Conservation (phyloP, 53 echinoderm and acorn worm species). For the Zoroaster sp. region DNA sequence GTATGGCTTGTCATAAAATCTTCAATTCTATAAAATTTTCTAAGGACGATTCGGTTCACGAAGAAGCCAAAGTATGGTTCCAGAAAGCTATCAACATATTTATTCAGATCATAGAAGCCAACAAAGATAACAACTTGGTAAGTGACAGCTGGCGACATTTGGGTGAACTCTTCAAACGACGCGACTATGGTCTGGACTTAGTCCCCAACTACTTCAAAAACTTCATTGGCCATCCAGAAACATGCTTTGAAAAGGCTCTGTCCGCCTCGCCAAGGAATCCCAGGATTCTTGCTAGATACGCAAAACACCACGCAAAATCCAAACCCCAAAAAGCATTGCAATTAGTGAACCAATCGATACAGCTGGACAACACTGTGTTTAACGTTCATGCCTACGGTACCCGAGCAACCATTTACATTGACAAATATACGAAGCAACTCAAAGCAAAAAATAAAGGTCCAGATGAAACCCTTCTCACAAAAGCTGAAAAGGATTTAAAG, state of each 20-base stretch:
- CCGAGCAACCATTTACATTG: neutral
- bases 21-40: neutral
- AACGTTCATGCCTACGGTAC: neutral
- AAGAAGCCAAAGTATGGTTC: neutral
- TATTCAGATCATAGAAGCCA: neutral
- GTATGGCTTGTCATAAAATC: slow-evolving; percentile 3
- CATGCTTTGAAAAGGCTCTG: neutral
- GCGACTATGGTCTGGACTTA: neutral
- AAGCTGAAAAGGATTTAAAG: slow-evolving; percentile 1
- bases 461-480: neutral
- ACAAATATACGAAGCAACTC: neutral
- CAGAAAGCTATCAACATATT: neutral
- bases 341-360: neutral
- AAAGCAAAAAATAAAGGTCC: neutral
- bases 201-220: neutral
- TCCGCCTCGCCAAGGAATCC: neutral
- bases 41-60: too few species aligned
- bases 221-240: neutral
- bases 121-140: neutral
- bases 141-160: slow-evolving; percentile 36
- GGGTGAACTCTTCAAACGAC: neutral
- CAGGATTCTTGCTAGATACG: neutral
- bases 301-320: neutral
- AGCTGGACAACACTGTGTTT: neutral
- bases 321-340: neutral